phyloP scores from a whole-genome alignment of 2,888 invertebrate genomes.

The Melinopterus prodromus region DNA sequence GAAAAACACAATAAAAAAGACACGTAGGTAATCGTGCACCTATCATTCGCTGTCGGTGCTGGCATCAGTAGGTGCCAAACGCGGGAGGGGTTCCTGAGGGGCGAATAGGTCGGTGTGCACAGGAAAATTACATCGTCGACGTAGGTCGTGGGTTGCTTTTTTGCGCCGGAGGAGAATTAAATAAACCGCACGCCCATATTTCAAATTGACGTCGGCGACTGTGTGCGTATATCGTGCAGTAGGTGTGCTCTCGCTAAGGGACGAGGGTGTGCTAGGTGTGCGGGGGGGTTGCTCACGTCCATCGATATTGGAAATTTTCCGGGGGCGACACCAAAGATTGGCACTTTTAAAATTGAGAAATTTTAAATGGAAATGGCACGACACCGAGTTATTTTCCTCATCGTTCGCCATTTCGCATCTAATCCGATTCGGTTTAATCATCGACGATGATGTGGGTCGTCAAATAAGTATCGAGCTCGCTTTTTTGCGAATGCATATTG shows the following conservation, averaged over 20 bases:
- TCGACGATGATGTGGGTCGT: background rate
- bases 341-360: conserved; percentile 4
- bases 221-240: background rate
- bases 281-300: background rate
- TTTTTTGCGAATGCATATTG: background rate
- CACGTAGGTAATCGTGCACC: background rate
- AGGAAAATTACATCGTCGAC: background rate
- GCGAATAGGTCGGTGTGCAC: background rate
- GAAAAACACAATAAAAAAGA: background rate
- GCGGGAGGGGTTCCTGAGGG: background rate
- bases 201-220: background rate
- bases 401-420: background rate
- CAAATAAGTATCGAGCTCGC: background rate
- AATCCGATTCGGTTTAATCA: background rate
- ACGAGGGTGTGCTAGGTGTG: background rate
- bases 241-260: background rate
- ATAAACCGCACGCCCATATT: background rate
- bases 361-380: conserved; percentile 4
- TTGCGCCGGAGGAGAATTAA: background rate
- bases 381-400: background rate
- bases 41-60: background rate
- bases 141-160: background rate
- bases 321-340: conserved; percentile 11
- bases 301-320: conserved; percentile 31
- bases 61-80: background rate